phyloP scores from a whole-genome alignment of 2,888 invertebrate genomes.

The Dryadula phaetusa region DNA sequence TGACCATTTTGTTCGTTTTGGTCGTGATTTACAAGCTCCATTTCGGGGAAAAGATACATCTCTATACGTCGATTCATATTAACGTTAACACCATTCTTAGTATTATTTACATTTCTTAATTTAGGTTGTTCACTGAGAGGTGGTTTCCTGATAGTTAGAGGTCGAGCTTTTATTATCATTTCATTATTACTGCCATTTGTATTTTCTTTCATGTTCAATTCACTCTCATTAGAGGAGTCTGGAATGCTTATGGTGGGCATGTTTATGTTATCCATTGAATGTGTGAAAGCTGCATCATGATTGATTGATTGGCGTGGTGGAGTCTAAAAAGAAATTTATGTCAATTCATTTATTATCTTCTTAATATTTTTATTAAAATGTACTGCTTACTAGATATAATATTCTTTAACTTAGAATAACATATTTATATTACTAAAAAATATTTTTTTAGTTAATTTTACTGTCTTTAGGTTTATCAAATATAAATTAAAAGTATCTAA shows the following conservation, averaged over 20 bases:
- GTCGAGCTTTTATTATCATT: constrained; percentile 90
- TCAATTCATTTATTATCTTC: not conserved
- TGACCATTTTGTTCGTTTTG: constrained; percentile 67
- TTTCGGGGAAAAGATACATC: constrained; percentile 93
- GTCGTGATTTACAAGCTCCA: constrained; percentile 85
- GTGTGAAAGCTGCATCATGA: constrained; percentile 68
- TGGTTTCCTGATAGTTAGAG: constrained; percentile 92
- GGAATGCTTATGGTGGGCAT: constrained; percentile 69
- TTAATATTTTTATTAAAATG: not conserved
- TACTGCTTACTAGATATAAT: not conserved
- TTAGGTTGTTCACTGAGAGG: constrained; percentile 92
- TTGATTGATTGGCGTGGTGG: constrained; percentile 81
- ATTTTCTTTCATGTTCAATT: constrained; percentile 74
- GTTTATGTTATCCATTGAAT: constrained; percentile 61
- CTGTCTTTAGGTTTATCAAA: not conserved
- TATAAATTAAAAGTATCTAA: not conserved
- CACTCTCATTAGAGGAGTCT: constrained; percentile 68
- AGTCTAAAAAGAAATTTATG: constrained; percentile 62
- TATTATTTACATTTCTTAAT: constrained; percentile 85
- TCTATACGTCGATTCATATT: constrained; percentile 90
- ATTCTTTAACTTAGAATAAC: not conserved
- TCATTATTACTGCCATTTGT: constrained; percentile 71
- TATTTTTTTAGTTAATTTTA: no score
- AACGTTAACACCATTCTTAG: constrained; percentile 86
- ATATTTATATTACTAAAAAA: not conserved